Conservation (phyloP, 2,888 invertebrate genomes). For the Ferdinandea cuprea region DNA sequence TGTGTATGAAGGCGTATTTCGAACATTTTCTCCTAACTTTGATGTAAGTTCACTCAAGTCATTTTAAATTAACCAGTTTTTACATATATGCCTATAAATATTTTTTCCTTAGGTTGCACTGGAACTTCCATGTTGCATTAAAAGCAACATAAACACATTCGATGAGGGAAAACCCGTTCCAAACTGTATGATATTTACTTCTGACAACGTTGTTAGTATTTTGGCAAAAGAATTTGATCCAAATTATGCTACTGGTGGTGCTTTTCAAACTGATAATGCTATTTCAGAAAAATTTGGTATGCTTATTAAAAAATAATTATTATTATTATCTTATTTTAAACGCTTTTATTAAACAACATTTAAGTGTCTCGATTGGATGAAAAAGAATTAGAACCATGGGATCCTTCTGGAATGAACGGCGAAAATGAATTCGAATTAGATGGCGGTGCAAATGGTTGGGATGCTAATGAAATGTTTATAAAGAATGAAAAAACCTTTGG, state of each 20-base stretch:
- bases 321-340: no score
- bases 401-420: slow-evolving; percentile 85
- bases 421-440: slow-evolving; percentile 88
- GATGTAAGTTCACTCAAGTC: slow-evolving; percentile 85
- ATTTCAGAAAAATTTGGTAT: slow-evolving; percentile 92
- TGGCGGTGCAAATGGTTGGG: slow-evolving; percentile 95
- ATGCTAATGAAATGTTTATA: slow-evolving; percentile 97
- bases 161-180: slow-evolving; percentile 80
- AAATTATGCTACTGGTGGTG: slow-evolving; percentile 94
- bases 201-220: slow-evolving; percentile 92
- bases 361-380: slow-evolving; percentile 82
- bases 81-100: background rate
- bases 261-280: slow-evolving; percentile 94
- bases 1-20: slow-evolving; percentile 94
- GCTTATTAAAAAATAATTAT: no score
- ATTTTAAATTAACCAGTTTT: background rate
- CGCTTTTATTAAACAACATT: no score
- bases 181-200: slow-evolving; percentile 87
- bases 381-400: slow-evolving; percentile 96
- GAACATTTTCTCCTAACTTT: slow-evolving; percentile 94
- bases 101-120: slow-evolving; percentile 86
- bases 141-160: slow-evolving; percentile 79
- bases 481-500: slow-evolving; percentile 96
- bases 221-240: slow-evolving; percentile 93
- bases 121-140: slow-evolving; percentile 91